Conservation (phyloP, 2,113 vertebrate genomes). For the Platycercus adscitus region DNA sequence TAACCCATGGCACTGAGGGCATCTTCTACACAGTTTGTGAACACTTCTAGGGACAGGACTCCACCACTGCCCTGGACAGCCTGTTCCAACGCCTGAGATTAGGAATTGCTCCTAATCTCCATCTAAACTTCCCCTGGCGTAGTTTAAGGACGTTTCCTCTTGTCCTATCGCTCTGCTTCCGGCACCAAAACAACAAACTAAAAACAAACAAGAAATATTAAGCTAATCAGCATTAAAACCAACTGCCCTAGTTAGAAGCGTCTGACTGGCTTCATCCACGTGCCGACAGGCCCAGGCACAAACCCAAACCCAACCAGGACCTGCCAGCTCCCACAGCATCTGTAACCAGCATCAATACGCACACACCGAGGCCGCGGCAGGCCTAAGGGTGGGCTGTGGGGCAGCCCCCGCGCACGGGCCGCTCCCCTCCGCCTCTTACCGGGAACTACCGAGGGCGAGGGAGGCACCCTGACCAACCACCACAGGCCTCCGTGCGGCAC, state of each 20-base stretch:
- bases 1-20: not conserved
- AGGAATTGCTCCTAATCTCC: not conserved
- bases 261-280: not conserved
- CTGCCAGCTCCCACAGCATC: not conserved
- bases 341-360: not conserved
- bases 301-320: not conserved
- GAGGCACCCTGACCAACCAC: no score
- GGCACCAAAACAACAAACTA: not conserved
- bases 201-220: not conserved
- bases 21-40: not conserved
- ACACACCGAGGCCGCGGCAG: not conserved
- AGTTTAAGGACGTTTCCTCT: not conserved
- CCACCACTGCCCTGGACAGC: not conserved
- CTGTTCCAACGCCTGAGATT: not conserved
- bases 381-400: not conserved
- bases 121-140: not conserved
- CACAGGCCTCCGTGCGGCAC: not conserved
- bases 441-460: no score
- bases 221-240: not conserved
- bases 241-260: not conserved
- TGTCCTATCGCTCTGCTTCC: not conserved
- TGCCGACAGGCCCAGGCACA: not conserved
- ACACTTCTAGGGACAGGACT: not conserved
- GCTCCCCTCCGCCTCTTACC: no score
- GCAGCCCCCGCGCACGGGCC: no score